These are phyloP conservation scores for Dasyprocta punctata DNA, from an alignment of 2,113 vertebrate species.

Conservation along the genomic window DNA sequence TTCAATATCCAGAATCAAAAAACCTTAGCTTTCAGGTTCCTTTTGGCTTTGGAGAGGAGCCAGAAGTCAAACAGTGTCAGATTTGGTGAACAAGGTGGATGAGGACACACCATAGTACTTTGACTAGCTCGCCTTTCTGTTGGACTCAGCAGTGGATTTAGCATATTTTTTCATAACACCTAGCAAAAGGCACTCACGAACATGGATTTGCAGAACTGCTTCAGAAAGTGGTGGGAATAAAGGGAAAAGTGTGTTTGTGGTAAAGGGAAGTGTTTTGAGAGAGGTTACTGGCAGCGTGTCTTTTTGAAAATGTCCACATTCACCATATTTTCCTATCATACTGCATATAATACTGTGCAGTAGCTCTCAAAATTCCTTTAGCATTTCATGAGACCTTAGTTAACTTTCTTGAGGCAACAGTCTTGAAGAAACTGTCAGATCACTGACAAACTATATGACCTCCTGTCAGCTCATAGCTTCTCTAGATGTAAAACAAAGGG, in stretches of 20 bases:
- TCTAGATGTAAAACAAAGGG: background rate
- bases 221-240: background rate
- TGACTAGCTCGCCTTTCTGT: background rate
- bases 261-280: background rate
- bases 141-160: background rate
- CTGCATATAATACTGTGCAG: background rate
- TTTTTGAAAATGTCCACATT: background rate
- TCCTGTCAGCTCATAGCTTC: background rate
- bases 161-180: background rate
- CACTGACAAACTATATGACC: slow-evolving; percentile 10
- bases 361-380: background rate
- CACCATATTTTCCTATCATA: background rate
- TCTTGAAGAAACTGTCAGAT: background rate
- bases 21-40: background rate
- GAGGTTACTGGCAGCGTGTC: background rate
- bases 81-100: background rate
- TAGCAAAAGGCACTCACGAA: background rate
- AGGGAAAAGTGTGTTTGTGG: background rate
- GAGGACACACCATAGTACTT: background rate
- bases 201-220: background rate
- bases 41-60: background rate
- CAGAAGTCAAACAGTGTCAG: background rate
- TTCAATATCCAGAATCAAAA: background rate
- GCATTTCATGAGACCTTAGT: background rate
- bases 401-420: background rate